phyloP scores from a whole-genome alignment of 2,113 vertebrate species.

The Glareola pratincola region DNA sequence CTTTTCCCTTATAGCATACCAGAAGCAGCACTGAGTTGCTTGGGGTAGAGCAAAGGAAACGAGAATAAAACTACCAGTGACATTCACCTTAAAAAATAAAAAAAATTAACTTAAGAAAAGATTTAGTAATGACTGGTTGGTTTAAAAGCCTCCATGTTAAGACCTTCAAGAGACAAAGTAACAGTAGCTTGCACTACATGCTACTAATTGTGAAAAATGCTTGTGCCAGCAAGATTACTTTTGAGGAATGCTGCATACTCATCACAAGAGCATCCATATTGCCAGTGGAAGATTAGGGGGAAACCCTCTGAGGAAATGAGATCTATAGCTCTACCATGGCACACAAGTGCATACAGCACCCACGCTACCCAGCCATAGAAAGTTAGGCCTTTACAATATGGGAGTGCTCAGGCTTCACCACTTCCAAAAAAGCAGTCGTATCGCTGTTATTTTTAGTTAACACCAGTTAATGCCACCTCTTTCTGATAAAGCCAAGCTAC shows the following conservation, averaged over 20 bases:
- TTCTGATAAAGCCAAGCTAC: not conserved
- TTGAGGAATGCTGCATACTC: not conserved
- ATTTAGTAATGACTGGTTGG: not conserved
- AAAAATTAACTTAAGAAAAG: not conserved
- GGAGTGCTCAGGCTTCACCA: not conserved
- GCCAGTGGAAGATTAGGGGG: not conserved
- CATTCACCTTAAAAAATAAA: not conserved
- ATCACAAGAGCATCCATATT: not conserved
- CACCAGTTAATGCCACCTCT: not conserved
- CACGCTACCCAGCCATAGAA: not conserved
- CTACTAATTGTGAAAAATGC: not conserved
- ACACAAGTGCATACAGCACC: not conserved
- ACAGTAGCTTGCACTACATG: not conserved
- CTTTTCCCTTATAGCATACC: not conserved
- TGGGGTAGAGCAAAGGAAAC: not conserved
- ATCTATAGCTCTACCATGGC: not conserved
- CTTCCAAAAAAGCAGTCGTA: not conserved
- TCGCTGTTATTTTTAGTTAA: not conserved
- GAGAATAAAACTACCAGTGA: not conserved
- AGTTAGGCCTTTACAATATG: not conserved
- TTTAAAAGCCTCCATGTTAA: not conserved
- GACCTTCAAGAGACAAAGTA: not conserved
- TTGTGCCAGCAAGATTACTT: not conserved
- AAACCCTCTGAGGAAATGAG: not conserved
- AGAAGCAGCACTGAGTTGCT: not conserved